Conservation (phyloP, 1,140 invertebrate genomes). For the Galendromus occidentalis region DNA sequence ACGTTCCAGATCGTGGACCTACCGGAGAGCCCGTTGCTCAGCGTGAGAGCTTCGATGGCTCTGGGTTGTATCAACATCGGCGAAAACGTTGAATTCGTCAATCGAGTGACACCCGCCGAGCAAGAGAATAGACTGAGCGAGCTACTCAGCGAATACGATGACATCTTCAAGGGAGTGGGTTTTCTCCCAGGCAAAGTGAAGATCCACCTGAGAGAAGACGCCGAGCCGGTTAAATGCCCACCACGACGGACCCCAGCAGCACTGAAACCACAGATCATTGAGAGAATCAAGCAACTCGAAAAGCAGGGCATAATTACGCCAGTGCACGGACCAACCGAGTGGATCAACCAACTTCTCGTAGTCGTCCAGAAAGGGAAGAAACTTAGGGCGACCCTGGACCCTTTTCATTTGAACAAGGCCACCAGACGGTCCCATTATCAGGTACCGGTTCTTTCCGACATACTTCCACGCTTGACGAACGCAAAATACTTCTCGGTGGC, state of each 20-base stretch:
- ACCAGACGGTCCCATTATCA: conserved; percentile 15
- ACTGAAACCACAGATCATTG: conserved; percentile 14
- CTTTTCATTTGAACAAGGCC: conserved; percentile 22
- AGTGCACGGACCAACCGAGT: conserved; percentile 22
- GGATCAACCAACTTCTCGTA: conserved; percentile 18
- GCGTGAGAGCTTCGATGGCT: no score
- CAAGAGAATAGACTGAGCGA: no score
- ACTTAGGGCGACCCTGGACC: conserved; percentile 18
- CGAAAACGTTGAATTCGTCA: no score
- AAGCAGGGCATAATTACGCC: conserved; percentile 20
- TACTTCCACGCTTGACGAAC: not conserved
- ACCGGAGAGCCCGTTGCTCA: no score
- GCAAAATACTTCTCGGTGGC: not conserved
- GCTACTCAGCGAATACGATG: not conserved
- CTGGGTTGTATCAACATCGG: no score
- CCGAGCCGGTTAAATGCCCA: conserved; percentile 1
- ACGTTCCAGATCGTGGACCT: no score
- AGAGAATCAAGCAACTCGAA: conserved; percentile 17
- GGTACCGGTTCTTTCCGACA: not conserved
- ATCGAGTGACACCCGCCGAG: no score
- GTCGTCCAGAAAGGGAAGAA: conserved; percentile 18
- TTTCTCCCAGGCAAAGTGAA: not conserved
- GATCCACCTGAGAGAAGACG: conserved; percentile 12
- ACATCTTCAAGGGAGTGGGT: not conserved
- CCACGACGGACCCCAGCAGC: conserved; percentile 13